A percentile compares a stretch with the other conserved stretches of the same genome.
Evolutionary conservation across 2,113 vertebrate genomes (phyloP).

Genomic region (Leucoraja erinaceus): DNA sequence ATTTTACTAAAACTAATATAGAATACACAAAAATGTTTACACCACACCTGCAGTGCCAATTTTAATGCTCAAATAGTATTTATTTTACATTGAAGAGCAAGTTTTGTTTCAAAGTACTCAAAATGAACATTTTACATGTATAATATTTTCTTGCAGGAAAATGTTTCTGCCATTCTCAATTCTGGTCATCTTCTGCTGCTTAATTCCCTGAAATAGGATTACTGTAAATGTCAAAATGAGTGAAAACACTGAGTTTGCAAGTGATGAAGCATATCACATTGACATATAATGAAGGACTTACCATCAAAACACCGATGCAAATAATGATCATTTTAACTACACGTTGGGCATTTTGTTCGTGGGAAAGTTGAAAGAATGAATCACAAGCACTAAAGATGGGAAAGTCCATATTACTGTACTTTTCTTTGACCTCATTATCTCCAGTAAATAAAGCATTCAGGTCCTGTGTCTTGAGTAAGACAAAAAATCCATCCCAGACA

Average conservation of each 20-base stretch:
- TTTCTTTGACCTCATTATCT: neutral
- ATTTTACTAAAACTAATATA: neutral
- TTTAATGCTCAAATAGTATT: neutral
- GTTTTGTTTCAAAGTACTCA: neutral
- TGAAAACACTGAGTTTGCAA: neutral
- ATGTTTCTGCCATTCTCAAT: neutral
- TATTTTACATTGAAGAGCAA: neutral
- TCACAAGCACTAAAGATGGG: constrained; percentile 13
- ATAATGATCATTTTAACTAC: neutral
- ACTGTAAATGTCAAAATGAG: neutral
- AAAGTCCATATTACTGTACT: neutral
- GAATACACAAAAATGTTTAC: neutral
- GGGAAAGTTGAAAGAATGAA: neutral
- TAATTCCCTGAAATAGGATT: neutral
- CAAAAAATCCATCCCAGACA: neutral
- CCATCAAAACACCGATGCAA: neutral
- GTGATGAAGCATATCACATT: neutral
- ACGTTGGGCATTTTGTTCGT: neutral
- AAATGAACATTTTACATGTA: neutral
- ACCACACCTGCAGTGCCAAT: neutral
- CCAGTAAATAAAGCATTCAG: neutral
- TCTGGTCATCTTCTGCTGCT: neutral
- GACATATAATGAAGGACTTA: neutral
- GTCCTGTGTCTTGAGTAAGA: neutral
- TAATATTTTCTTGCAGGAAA: neutral